Percentiles rank a stretch among this genome's conserved stretches.
Conservation (phyloP, 2,113 vertebrate genomes). For the Phycodurus eques region DNA sequence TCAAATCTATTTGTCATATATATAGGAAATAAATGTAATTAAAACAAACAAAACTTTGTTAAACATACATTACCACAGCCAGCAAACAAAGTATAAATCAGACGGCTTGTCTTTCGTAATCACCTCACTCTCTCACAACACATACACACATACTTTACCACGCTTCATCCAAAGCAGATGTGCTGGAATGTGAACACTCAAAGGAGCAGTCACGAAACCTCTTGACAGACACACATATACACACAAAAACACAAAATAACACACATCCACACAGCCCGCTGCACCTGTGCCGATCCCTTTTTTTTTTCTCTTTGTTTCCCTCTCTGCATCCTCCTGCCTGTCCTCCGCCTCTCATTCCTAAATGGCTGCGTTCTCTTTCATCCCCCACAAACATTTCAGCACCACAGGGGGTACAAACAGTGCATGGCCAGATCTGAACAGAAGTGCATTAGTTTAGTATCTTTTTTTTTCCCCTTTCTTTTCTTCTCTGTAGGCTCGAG, state of each 20-base stretch:
- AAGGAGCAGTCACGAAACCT: slow-evolving; percentile 64
- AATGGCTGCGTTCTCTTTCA: slow-evolving; percentile 47
- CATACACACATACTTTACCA: slow-evolving; percentile 33
- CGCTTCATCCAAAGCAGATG: slow-evolving; percentile 65
- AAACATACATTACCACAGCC: not conserved
- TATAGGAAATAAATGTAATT: not conserved
- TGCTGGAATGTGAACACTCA: slow-evolving; percentile 63
- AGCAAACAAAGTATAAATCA: slow-evolving; percentile 10
- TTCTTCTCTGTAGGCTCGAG: not conserved
- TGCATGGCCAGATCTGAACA: not conserved
- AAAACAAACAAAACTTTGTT: not conserved
- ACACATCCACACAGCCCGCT: slow-evolving; percentile 32
- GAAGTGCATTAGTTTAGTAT: not conserved
- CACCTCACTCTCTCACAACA: slow-evolving; percentile 2
- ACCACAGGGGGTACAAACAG: not conserved
- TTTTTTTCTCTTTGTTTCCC: slow-evolving; percentile 28
- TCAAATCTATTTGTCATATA: not conserved
- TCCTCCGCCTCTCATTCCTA: slow-evolving; percentile 39
- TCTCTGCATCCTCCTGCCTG: slow-evolving; percentile 5
- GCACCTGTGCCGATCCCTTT: slow-evolving; percentile 66
- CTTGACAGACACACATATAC: slow-evolving; percentile 35
- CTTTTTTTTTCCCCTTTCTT: not conserved
- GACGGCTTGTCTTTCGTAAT: slow-evolving; percentile 5
- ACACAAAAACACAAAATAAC: slow-evolving; percentile 9
- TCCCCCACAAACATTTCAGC: slow-evolving; percentile 36